Conservation (phyloP, 1,140 invertebrate species). For the Thrips palmi region DNA sequence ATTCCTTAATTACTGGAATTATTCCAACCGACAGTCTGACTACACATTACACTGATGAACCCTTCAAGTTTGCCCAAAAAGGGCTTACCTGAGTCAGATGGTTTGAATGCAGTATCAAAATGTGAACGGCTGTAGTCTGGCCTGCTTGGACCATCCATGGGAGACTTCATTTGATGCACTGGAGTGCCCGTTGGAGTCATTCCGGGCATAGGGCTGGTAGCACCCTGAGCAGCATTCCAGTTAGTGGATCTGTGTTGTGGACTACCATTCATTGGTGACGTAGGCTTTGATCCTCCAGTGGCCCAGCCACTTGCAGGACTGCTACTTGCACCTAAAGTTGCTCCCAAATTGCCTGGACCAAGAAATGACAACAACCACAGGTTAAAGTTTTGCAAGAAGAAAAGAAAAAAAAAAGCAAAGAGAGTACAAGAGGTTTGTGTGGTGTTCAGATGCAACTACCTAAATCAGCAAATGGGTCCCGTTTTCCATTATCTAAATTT, state of each 20-base stretch:
- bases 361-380: not conserved
- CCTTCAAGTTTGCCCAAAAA: slow-evolving; percentile 6
- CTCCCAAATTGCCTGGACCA: not conserved
- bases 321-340: slow-evolving; percentile 2
- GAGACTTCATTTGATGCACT: slow-evolving; percentile 23
- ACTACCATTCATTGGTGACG: not conserved
- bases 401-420: too few species aligned
- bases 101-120: slow-evolving; percentile 36
- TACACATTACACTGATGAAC: too few species aligned
- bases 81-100: slow-evolving; percentile 6
- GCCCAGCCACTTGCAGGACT: not conserved
- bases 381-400: too few species aligned
- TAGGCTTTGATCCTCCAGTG: not conserved
- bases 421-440: too few species aligned
- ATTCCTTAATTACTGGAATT: too few species aligned
- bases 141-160: slow-evolving; percentile 16
- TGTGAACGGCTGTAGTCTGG: slow-evolving; percentile 43
- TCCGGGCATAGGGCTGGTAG: slow-evolving; percentile 3
- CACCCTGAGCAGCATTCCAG: slow-evolving; percentile 11
- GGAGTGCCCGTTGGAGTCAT: slow-evolving; percentile 15
- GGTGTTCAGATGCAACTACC: too few species aligned
- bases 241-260: slow-evolving; percentile 9
- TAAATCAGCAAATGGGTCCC: slow-evolving; percentile 35
- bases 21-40: too few species aligned
- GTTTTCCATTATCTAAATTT: slow-evolving; percentile 29